phyloP scores from a whole-genome alignment of 2,797 vertebrate species.

The Malacoraja senta region DNA sequence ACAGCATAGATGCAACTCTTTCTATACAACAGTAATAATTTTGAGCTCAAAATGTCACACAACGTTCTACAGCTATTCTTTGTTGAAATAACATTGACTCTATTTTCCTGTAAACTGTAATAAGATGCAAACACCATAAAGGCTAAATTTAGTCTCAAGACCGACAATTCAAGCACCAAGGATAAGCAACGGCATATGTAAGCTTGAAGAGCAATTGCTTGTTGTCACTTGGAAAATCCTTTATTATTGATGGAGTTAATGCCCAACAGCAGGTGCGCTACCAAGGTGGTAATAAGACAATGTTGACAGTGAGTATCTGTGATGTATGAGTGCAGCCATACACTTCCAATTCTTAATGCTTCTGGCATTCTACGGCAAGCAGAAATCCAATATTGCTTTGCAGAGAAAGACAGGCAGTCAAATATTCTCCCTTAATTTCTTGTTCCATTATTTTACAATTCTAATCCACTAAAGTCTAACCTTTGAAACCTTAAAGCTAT shows the following conservation, averaged over 20 bases:
- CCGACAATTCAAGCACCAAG: not conserved
- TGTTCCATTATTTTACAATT: not conserved
- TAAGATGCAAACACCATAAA: slow-evolving; percentile 48
- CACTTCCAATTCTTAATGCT: not conserved
- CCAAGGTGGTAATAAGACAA: slow-evolving; percentile 51
- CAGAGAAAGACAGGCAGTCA: not conserved
- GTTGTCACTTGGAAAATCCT: slow-evolving; percentile 59
- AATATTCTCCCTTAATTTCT: not conserved
- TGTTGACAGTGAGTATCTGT: slow-evolving; percentile 41
- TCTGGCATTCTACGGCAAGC: not conserved
- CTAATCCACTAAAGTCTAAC: not conserved
- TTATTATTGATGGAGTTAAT: slow-evolving; percentile 51
- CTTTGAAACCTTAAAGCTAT: not conserved
- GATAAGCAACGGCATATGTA: slow-evolving; percentile 57
- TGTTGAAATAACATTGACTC: slow-evolving; percentile 53
- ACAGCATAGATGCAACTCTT: slow-evolving; percentile 45
- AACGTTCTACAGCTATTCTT: slow-evolving; percentile 51
- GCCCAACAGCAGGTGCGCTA: slow-evolving; percentile 49
- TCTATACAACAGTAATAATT: slow-evolving; percentile 50
- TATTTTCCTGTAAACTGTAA: slow-evolving; percentile 49
- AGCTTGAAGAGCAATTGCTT: slow-evolving; percentile 53
- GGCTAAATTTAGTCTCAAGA: not conserved
- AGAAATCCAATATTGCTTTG: not conserved
- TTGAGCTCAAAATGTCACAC: slow-evolving; percentile 53
- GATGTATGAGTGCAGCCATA: slow-evolving; percentile 32